Conservation (phyloP, 2,888 invertebrate species). For the Escarpia spicata region DNA sequence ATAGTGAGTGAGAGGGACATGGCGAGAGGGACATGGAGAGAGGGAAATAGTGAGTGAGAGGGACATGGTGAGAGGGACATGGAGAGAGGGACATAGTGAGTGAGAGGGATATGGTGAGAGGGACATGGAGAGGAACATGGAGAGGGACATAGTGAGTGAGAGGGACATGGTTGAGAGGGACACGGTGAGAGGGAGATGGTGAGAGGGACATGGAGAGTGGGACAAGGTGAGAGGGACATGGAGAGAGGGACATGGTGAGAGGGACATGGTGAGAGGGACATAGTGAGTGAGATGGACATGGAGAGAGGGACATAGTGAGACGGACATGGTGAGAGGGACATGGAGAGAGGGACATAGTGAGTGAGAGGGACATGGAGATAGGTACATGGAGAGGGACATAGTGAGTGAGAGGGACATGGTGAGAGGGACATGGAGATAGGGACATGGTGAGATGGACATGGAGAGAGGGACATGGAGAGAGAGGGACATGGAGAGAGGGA, state of each 20-base stretch:
- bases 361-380: neutral
- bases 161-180: no score
- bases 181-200: neutral
- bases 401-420: neutral
- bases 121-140: neutral
- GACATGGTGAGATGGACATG: conserved; percentile 1
- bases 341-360: neutral
- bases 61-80: no score
- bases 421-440: neutral
- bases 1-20: neutral
- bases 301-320: neutral
- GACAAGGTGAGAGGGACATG: neutral
- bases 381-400: neutral
- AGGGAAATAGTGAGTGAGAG: no score
- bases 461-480: neutral
- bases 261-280: neutral
- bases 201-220: neutral
- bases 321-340: neutral
- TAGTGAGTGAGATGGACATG: conserved; percentile 20
- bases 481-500: no score
- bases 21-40: neutral
- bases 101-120: neutral
- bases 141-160: neutral
- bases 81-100: no score
- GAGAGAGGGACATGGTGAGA: neutral